A percentile compares a stretch with the other conserved stretches of the same genome.
Conservation (phyloP, 1,140 invertebrate species). For the Eupeodes corollae region DNA sequence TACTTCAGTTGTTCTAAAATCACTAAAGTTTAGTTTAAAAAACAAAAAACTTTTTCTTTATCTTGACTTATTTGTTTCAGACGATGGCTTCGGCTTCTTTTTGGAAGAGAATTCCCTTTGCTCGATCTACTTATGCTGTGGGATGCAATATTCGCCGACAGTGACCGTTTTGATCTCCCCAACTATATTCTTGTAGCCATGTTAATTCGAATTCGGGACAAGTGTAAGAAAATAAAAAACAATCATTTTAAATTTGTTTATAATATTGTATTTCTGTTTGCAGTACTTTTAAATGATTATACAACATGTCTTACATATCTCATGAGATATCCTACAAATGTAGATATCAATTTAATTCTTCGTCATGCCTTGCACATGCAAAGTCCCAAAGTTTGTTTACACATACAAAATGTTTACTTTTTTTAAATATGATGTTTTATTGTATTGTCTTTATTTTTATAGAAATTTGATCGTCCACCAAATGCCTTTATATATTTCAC, state of each 20-base stretch:
- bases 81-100: constrained; percentile 67
- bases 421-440: not conserved
- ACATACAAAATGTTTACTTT: not conserved
- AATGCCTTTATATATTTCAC: constrained; percentile 29
- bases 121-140: constrained; percentile 61
- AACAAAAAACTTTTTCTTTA: constrained; percentile 4
- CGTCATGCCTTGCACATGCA: constrained; percentile 50
- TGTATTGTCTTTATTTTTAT: constrained; percentile 5
- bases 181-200: constrained; percentile 68
- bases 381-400: constrained; percentile 37
- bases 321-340: constrained; percentile 54
- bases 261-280: constrained; percentile 16
- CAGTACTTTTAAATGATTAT: constrained; percentile 53
- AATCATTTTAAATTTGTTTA: not conserved
- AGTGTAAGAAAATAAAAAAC: constrained; percentile 45
- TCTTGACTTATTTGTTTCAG: constrained; percentile 38
- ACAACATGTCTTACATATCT: constrained; percentile 49
- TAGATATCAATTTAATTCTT: constrained; percentile 52
- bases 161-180: constrained; percentile 54
- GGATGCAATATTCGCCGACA: constrained; percentile 70
- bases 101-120: constrained; percentile 68
- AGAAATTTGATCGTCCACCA: constrained; percentile 27
- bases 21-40: no score
- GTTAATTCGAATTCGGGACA: constrained; percentile 56
- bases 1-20: no score